Evolutionary conservation across 2,888 invertebrate species (phyloP).

Genomic region (Luperina nickerlii): DNA sequence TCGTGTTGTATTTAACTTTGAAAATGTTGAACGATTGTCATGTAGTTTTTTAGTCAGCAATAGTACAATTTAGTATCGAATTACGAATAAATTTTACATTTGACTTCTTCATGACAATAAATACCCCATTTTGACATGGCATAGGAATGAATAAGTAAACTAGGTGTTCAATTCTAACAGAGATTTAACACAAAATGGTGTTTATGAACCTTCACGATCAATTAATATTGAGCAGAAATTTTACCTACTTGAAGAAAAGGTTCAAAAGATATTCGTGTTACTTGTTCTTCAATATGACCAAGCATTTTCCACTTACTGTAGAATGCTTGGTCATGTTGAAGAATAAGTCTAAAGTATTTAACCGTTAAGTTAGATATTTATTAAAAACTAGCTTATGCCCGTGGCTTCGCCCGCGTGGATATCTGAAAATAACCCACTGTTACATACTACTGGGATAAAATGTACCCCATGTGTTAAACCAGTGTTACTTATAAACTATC

Average conservation of each 20-base stretch:
- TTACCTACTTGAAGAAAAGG: background rate
- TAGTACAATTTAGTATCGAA: background rate
- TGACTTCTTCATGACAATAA: background rate
- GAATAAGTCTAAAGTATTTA: background rate
- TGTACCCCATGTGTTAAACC: background rate
- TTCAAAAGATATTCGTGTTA: background rate
- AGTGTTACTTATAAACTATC: background rate
- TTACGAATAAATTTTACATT: background rate
- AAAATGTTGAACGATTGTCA: background rate
- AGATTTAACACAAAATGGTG: background rate
- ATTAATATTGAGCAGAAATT: background rate
- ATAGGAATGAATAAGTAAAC: background rate
- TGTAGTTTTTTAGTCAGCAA: background rate
- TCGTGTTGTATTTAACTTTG: slow-evolving; percentile 19
- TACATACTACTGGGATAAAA: background rate
- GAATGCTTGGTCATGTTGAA: slow-evolving; percentile 5
- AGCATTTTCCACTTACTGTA: background rate
- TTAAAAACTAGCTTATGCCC: background rate
- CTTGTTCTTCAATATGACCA: background rate
- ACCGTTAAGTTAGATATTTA: background rate
- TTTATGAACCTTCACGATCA: background rate
- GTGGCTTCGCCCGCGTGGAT: background rate
- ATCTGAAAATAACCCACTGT: background rate
- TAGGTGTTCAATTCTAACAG: background rate
- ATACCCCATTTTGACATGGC: background rate